Evolutionary conservation across 2,888 invertebrate genomes (phyloP), one percentile per base, ranked within the genome.

Genomic region (Tipula lateralis): DNA sequence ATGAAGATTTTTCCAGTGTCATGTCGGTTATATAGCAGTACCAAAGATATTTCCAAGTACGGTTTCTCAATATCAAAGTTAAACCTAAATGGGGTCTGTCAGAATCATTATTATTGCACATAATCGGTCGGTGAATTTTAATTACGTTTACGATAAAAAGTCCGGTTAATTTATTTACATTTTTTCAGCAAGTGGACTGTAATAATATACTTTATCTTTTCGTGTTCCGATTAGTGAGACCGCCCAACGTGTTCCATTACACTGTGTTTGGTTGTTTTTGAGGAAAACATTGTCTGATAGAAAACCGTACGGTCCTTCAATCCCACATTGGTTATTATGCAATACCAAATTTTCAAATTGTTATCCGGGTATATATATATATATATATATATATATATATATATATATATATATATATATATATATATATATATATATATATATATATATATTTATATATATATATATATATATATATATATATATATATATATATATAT

Each of bases 161-260:
- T 81, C 13, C 24, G 9, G 24, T 24, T 2, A 24, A 29, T 81
- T n/a, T 81, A 81, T 29, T 81, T 81, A 29, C 81, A 29, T 1
- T 81, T 81, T 81, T 6, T 9, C 2, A 9, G 81, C 2, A 81
- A 81, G 9, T 81, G 81, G 81, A 81, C 81, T 81, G 81, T 81
- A 81, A 81, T 6, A 81, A 81, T 6, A 6, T 6, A 81, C 9
- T 81, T 9, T 6, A 81, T 81, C 81, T 81, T 66, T 66, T 81
- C 81, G 29, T 81, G 81, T 81, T 24, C 81, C 81, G 81, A 81
- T 81, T 81, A 81, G 3, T 6, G 81, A 29, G 81, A 81, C 81
- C 81, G 81, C 29, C 81, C 81, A 81, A 81, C 6, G 81, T 81
- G 81, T 81, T 81, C 81, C 81, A 81, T 81, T 29, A 6, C 81